Base-by-base conservation (phyloP, 2,888 invertebrate genomes). In the Mesochorus sp. region DNA sequence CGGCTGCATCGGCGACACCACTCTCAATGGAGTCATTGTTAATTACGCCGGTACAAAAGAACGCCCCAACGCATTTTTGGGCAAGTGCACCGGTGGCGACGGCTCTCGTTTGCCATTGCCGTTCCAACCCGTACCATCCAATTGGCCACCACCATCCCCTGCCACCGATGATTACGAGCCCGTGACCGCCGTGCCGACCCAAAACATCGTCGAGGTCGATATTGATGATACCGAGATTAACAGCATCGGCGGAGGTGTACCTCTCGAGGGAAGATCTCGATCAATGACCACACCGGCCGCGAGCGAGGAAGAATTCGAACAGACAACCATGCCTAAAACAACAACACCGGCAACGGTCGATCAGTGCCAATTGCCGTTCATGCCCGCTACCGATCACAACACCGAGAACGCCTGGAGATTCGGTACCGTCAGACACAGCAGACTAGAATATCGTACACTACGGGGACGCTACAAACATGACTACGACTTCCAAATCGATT, bases 1-100 rank as follows among this genome's bases (percentile, higher is more conserved):
- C 24, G 99, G 99, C 0, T 99, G 99, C 91, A 95, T 99, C 47
- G 97, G 97, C 0, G 99, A 99, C 90, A 96, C 97, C 0, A 97
- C 97, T 0, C 92, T 98, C 62, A 98, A 98, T 88, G 96, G 96
- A 0, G 93, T 94, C 72, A 94, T 95, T 59, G 92, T 96, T 55
- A 96, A 97, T 88, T 96, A 97, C 89, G 96, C 95, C 0, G 94
- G 94, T 81, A 92, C 94, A 0, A 93, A 93, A 0, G 94, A 95
- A 79, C 92, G 92, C 80, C 91, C 92, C 31, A 92, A 93, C 57
- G 94, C 94, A 51, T 92, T 93, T 55, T 90, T 95, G 5, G 94
- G 94, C 42, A 93, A 92, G 76, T 95, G 95, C 85, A 91, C 93
- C 0, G 91, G 81, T 83, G 91, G 84, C 81, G 91, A 80, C 86